Base-by-base conservation (phyloP, 2,797 vertebrate genomes). In the Pseudochromis fuscus region DNA sequence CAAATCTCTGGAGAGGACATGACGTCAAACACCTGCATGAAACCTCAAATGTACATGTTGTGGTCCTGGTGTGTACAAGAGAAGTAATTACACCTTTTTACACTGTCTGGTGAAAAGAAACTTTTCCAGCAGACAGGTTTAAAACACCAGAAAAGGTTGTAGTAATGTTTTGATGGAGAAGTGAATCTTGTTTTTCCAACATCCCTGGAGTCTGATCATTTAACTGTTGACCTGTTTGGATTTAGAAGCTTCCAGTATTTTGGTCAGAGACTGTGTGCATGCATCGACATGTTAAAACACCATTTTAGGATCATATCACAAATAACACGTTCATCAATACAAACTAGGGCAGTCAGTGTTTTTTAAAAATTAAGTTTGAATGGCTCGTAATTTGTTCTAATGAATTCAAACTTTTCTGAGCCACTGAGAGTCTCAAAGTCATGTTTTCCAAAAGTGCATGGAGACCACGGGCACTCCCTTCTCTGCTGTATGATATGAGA, bases 21-120 rank as follows among this genome's bases (percentile, higher is more conserved):
- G 8, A 60, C 38, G 27, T 61, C 23, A 42, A 45, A 86, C 50
- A 80, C 56, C 59, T 60, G 67, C 40, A 83, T 76, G 57, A 49
- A 80, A 46, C 59, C 21, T 55, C 19, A 10, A 46, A 56, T 81
- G 75, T 80, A 35, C 64, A 79, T 80, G 70, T 85, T 62, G 67
- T 59, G 19, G 18, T 66, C 72, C 52, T 66, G 60, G 28, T 12
- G 67, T 44, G 30, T 42, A 66, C 49, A 67, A 55, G 30, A 79
- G 19, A 69, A 70, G 53, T 23, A 42, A 55, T 40, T 57, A 23
- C 42, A 75, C 24, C 3, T 68, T 57, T 79, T 23, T 21, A 6
- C 27, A 3, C 9, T 13, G 1, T 35, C 23, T 2, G 33, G 2
- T 1, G 4, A 42, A 52, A 48, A 9, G 6, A 33, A 46, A 46